A percentile compares a stretch with the other conserved stretches of the same genome.
Evolutionary conservation across 2,797 vertebrate genomes (phyloP).

Genomic region (Bovichtus variegatus): DNA sequence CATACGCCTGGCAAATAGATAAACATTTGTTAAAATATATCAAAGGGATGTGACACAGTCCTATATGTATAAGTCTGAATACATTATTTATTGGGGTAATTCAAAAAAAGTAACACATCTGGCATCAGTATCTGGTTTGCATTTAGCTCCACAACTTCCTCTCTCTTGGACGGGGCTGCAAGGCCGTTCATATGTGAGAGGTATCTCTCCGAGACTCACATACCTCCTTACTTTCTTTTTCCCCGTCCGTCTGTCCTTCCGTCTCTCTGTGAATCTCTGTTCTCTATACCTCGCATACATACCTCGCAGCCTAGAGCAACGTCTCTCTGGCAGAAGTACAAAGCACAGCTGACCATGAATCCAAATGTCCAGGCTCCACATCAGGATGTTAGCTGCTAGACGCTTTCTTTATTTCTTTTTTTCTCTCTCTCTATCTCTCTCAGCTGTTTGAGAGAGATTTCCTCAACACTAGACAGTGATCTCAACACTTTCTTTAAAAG

Average conservation of each 20-base stretch:
- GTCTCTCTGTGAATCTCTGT: slow-evolving; percentile 27
- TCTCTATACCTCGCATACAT: no score
- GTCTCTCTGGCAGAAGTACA: slow-evolving; percentile 78
- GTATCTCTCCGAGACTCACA: slow-evolving; percentile 30
- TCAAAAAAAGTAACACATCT: slow-evolving; percentile 42
- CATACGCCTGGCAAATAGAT: neutral
- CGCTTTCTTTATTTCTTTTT: slow-evolving; percentile 35
- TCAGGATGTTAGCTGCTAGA: slow-evolving; percentile 60
- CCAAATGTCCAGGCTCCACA: slow-evolving; percentile 69
- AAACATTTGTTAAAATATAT: neutral
- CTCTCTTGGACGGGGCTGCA: slow-evolving; percentile 34
- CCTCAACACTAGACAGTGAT: slow-evolving; percentile 22
- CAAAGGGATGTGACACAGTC: neutral
- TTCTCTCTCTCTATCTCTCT: neutral
- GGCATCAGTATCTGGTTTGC: slow-evolving; percentile 33
- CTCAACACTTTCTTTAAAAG: slow-evolving; percentile 51
- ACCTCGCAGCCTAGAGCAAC: slow-evolving; percentile 66
- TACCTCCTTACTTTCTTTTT: slow-evolving; percentile 22
- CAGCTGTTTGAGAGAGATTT: slow-evolving; percentile 26
- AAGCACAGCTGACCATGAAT: slow-evolving; percentile 78
- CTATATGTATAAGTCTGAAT: neutral
- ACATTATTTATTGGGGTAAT: slow-evolving; percentile 22
- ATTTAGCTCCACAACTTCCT: slow-evolving; percentile 37
- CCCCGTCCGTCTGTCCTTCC: slow-evolving; percentile 21
- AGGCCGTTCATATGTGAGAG: slow-evolving; percentile 47